Conservation (phyloP, 1,140 invertebrate species). For the Caenorhabditis latens region DNA sequence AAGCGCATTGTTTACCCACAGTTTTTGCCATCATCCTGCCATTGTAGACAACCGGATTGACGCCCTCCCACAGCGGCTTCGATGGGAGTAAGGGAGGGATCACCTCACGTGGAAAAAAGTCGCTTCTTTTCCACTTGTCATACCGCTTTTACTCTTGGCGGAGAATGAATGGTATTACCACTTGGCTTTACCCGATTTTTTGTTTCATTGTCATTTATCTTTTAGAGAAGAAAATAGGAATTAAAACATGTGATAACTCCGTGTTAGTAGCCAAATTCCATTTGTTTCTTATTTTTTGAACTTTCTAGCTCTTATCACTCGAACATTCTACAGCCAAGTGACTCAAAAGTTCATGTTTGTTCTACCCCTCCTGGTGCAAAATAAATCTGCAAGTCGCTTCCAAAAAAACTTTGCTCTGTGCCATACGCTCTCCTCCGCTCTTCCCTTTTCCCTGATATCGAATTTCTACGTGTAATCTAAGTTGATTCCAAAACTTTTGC, state of each 20-base stretch:
- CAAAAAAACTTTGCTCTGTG: conserved; percentile 11
- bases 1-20: conserved; percentile 49
- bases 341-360: conserved; percentile 14
- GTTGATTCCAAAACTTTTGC: background rate
- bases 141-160: conserved; percentile 50
- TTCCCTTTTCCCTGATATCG: background rate
- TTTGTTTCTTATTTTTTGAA: no score
- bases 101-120: conserved; percentile 55
- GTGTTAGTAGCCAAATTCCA: no score
- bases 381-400: background rate
- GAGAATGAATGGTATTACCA: conserved; percentile 47
- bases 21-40: conserved; percentile 52
- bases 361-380: background rate
- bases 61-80: background rate
- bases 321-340: no score
- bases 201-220: background rate
- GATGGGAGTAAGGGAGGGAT: conserved; percentile 40
- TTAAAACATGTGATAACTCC: no score
- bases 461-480: conserved; percentile 8
- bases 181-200: conserved; percentile 18
- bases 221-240: no score
- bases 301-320: no score
- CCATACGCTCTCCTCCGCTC: background rate
- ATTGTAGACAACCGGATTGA: conserved; percentile 56
- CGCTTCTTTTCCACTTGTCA: conserved; percentile 51